Conservation (phyloP, 2,888 invertebrate genomes). For the Drosophila monieri region DNA sequence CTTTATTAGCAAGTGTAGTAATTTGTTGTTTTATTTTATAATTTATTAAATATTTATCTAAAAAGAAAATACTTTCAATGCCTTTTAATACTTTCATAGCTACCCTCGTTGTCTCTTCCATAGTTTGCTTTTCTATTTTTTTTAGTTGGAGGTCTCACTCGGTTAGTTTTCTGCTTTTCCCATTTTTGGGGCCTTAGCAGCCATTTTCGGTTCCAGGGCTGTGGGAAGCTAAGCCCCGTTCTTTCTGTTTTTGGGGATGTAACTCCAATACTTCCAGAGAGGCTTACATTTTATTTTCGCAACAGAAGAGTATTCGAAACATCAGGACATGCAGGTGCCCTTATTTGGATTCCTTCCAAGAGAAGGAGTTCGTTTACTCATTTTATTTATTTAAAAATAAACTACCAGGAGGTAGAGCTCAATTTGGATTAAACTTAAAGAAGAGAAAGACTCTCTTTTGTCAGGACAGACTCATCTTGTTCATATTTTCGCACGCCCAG, state of each 20-base stretch:
- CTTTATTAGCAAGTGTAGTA: too few relatives aligned
- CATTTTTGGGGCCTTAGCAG: neutral
- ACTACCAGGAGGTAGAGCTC: neutral
- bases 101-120: slow-evolving; percentile 20
- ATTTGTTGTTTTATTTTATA: too few relatives aligned
- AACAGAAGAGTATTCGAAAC: slow-evolving; percentile 55
- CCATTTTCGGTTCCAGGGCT: slow-evolving; percentile 17
- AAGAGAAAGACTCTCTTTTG: slow-evolving; percentile 55
- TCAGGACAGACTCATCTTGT: slow-evolving; percentile 58
- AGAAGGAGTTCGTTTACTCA: neutral
- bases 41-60: too few relatives aligned
- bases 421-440: neutral
- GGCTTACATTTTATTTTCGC: slow-evolving; percentile 70
- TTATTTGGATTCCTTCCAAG: neutral
- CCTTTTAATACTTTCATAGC: neutral
- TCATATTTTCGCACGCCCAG: slow-evolving; percentile 29
- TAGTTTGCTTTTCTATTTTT: slow-evolving; percentile 32
- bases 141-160: slow-evolving; percentile 29
- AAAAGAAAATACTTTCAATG: too few relatives aligned
- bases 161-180: slow-evolving; percentile 17
- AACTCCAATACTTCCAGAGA: slow-evolving; percentile 33
- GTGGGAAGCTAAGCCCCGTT: slow-evolving; percentile 31
- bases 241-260: slow-evolving; percentile 10
- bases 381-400: neutral
- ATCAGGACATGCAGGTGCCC: slow-evolving; percentile 1